phyloP scores from a whole-genome alignment of 2,888 invertebrate genomes.

The Ectemnius cavifrons region DNA sequence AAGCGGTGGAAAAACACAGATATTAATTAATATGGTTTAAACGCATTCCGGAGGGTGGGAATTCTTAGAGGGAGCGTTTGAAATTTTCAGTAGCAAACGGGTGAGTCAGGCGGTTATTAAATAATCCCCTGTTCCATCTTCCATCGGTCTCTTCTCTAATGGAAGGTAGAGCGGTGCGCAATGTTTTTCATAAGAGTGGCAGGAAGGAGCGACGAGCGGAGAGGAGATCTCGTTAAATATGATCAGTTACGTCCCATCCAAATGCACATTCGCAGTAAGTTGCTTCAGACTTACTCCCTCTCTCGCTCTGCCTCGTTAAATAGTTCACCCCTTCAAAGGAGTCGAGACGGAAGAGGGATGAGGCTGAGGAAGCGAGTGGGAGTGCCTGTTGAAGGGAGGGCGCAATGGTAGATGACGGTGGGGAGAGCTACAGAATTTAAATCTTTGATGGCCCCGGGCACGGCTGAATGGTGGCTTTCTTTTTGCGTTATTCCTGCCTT shows the following conservation, averaged over 20 bases:
- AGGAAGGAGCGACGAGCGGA: neutral
- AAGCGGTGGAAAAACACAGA: too few relatives aligned
- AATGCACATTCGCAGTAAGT: constrained; percentile 62
- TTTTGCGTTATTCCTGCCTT: constrained; percentile 26
- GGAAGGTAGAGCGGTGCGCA: too few relatives aligned
- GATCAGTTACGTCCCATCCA: constrained; percentile 36
- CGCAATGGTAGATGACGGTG: constrained; percentile 33
- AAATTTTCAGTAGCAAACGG: too few relatives aligned
- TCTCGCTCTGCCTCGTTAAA: constrained; percentile 42
- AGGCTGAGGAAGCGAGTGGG: constrained; percentile 29
- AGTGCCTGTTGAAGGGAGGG: constrained; percentile 20
- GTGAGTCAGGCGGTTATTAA: too few relatives aligned
- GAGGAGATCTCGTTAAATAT: neutral
- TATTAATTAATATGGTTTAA: too few relatives aligned
- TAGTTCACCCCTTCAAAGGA: constrained; percentile 40
- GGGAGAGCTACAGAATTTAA: constrained; percentile 56
- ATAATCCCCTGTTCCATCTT: too few relatives aligned
- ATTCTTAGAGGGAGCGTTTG: too few relatives aligned
- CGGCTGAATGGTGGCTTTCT: constrained; percentile 39
- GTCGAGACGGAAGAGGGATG: constrained; percentile 22
- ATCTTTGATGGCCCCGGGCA: constrained; percentile 64
- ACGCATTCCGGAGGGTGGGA: too few relatives aligned
- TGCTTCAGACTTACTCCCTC: constrained; percentile 37
- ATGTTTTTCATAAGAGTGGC: neutral
- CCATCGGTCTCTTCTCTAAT: too few relatives aligned